phyloP scores from a whole-genome alignment of 2,888 invertebrate species.

The Ceratothoa steindachneri region DNA sequence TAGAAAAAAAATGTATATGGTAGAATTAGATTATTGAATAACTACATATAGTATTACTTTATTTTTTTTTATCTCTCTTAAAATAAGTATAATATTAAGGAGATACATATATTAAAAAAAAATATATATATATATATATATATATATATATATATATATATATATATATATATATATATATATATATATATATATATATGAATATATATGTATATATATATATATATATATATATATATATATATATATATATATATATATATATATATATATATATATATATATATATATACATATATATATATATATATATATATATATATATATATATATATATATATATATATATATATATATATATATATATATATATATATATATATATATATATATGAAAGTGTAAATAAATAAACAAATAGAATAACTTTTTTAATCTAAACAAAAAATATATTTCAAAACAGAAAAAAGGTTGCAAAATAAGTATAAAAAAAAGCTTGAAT shows the following conservation, averaged over 20 bases:
- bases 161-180: not conserved
- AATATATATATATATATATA: not conserved
- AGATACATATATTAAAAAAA: too few species aligned
- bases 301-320: not conserved
- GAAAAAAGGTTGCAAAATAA: too few species aligned
- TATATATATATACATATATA: not conserved
- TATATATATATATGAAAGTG: too few species aligned
- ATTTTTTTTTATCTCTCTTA: too few species aligned
- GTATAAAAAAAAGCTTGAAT: too few species aligned
- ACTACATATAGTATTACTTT: too few species aligned
- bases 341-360: not conserved
- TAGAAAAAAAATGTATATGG: too few species aligned
- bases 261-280: not conserved
- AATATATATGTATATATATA: not conserved
- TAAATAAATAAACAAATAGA: too few species aligned
- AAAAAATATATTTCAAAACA: too few species aligned
- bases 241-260: not conserved
- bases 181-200: not conserved
- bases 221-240: not conserved
- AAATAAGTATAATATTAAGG: too few species aligned
- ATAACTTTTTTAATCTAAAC: too few species aligned
- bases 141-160: not conserved
- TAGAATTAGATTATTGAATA: too few species aligned
- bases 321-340: not conserved
- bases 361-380: not conserved